Percentiles rank a stretch among this genome's conserved stretches.
Conservation (phyloP, 2,888 invertebrate species). For the Plagodis pulveraria region DNA sequence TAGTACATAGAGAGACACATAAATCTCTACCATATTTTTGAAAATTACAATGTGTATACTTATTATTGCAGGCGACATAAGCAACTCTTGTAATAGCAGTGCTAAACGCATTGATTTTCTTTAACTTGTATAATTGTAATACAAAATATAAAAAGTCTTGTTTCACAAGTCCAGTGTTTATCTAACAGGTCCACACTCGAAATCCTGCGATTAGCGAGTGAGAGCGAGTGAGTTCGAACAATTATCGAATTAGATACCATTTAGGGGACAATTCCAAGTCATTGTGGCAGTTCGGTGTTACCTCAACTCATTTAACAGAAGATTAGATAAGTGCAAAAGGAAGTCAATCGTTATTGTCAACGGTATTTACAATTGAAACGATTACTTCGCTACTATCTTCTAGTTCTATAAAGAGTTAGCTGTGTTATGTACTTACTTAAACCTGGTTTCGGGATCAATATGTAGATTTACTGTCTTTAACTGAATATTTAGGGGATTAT, state of each 20-base stretch:
- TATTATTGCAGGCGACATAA: no score
- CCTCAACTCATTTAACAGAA: slow-evolving; percentile 33
- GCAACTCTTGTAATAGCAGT: no score
- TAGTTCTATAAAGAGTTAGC: no score
- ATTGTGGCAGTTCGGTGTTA: slow-evolving; percentile 36
- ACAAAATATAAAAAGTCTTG: neutral
- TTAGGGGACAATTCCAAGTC: slow-evolving; percentile 49
- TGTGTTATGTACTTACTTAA: no score
- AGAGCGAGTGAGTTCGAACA: slow-evolving; percentile 62
- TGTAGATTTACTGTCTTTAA: no score
- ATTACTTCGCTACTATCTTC: no score
- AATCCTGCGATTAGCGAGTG: slow-evolving; percentile 49
- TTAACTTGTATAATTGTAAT: neutral
- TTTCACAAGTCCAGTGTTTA: slow-evolving; percentile 2
- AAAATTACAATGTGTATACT: no score
- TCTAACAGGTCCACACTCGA: slow-evolving; percentile 13
- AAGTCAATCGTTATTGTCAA: neutral
- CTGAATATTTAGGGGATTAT: no score
- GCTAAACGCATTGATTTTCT: no score
- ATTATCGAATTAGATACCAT: slow-evolving; percentile 75
- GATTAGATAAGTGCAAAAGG: slow-evolving; percentile 28
- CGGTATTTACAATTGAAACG: neutral
- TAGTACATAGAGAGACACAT: no score
- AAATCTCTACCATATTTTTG: no score
- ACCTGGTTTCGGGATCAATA: no score